These are phyloP conservation scores for Hippoglossus stenolepis DNA, from an alignment of 2,113 vertebrate species.

Conservation along the genomic window DNA sequence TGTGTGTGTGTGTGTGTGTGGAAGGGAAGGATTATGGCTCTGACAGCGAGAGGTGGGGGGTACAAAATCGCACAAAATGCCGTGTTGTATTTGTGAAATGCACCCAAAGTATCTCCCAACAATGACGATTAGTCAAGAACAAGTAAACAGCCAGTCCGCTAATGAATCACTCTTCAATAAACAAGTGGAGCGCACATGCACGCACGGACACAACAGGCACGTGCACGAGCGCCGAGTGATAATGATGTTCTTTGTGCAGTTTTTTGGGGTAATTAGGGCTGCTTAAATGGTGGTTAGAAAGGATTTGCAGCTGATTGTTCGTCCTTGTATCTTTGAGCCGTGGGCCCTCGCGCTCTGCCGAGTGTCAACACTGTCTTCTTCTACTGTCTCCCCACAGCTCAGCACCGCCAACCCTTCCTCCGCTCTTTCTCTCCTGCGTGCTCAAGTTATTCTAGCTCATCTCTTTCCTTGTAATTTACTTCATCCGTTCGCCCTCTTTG, in stretches of 20 bases:
- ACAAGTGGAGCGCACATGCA: slow-evolving; percentile 54
- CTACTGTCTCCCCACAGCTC: slow-evolving; percentile 30
- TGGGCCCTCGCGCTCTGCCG: slow-evolving; percentile 56
- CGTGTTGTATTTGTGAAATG: slow-evolving; percentile 68
- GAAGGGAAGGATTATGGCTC: not conserved
- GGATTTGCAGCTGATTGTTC: slow-evolving; percentile 75
- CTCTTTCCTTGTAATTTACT: slow-evolving; percentile 57
- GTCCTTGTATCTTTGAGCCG: slow-evolving; percentile 73
- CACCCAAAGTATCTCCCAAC: slow-evolving; percentile 62
- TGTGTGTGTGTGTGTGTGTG: not conserved
- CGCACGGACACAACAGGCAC: slow-evolving; percentile 23
- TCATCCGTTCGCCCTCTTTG: not conserved
- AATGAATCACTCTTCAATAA: slow-evolving; percentile 73
- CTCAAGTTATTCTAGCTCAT: slow-evolving; percentile 50
- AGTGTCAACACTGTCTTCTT: slow-evolving; percentile 60
- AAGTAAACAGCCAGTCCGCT: slow-evolving; percentile 66
- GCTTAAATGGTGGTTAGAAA: slow-evolving; percentile 70
- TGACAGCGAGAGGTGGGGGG: not conserved
- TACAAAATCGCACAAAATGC: slow-evolving; percentile 22
- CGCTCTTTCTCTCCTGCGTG: slow-evolving; percentile 25
- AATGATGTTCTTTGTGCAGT: slow-evolving; percentile 75
- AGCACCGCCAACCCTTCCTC: slow-evolving; percentile 30
- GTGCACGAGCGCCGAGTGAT: slow-evolving; percentile 42
- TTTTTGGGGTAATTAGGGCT: slow-evolving; percentile 72
- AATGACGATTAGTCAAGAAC: slow-evolving; percentile 66